Base-by-base conservation (phyloP, 2,888 invertebrate genomes). In the Sturmia bella region DNA sequence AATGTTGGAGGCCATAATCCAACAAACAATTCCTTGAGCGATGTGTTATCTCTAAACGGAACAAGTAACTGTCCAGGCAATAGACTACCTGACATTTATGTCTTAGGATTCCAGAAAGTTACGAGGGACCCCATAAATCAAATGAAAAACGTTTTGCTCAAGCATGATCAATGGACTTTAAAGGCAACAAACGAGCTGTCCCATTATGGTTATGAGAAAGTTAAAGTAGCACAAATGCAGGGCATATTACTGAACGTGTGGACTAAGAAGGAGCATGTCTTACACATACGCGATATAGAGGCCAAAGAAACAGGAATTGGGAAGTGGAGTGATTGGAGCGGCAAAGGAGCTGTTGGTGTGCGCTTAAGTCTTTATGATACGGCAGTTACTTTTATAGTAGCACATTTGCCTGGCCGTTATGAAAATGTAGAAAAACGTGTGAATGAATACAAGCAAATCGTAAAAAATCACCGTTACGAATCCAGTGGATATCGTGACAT, bases 331-430 rank as follows among this genome's bases (percentile, higher is more conserved):
- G 93, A 97, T 91, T 98, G 98, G 98, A 90, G 89, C 13, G 89
- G 89, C 52, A 85, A 99, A 92, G 98, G 98, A 21, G 98, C 96
- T 3, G 96, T 98, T 5, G 97, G 96, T 89, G 93, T 98, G 76
- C 93, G 98, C 69, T 93, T 98, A 87, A 96, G 95, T 87, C 93
- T 97, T 37, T 96, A 97, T 88, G 98, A 98, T 0, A 95, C 96
- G 85, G 97, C 97, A 3, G 89, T 98, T 43, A 96, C 97, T 87
- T 93, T 98, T 74, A 95, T 98, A 15, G 98, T 98, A 89, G 94
- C 96, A 39, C 98, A 99, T 91, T 91, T 99, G 85, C 95, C 97
- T 11, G 96, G 98, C 3, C 98, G 98, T 88, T 96, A 97, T 89
- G 93, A 96, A 84, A 92, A 96, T 84, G 91, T 97, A 24, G 93